Conservation (phyloP, 2,888 invertebrate species). For the Pseudoips prasinana region DNA sequence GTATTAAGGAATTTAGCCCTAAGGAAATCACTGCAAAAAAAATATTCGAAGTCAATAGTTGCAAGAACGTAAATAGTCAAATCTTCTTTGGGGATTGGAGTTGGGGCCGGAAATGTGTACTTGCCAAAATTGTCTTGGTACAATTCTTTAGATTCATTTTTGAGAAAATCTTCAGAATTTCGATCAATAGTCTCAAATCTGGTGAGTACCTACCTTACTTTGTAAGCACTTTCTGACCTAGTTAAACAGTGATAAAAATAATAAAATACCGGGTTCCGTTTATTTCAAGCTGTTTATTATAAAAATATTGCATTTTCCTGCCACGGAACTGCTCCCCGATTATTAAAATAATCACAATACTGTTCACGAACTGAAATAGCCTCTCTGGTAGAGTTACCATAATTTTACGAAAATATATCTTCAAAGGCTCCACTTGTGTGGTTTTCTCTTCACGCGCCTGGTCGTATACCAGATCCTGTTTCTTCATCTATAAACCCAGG, state of each 20-base stretch:
- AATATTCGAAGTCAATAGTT: slow-evolving; percentile 4
- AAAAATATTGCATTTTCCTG: slow-evolving; percentile 3
- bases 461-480: slow-evolving; percentile 4
- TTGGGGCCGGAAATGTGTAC: slow-evolving; percentile 1
- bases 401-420: slow-evolving; percentile 1
- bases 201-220: slow-evolving; percentile 1
- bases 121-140: slow-evolving; percentile 2
- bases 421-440: slow-evolving; percentile 1
- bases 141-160: slow-evolving; percentile 1
- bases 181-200: slow-evolving; percentile 1
- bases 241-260: background rate
- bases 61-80: slow-evolving; percentile 4
- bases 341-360: slow-evolving; percentile 9
- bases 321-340: slow-evolving; percentile 6
- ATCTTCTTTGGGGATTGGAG: slow-evolving; percentile 4
- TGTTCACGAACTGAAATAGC: slow-evolving; percentile 4
- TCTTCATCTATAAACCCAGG: slow-evolving; percentile 7
- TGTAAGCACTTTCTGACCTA: background rate
- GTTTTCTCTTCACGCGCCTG: slow-evolving; percentile 5
- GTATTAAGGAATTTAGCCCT: slow-evolving; percentile 3
- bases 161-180: slow-evolving; percentile 5
- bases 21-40: slow-evolving; percentile 5
- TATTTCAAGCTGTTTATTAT: background rate
- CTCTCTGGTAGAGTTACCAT: slow-evolving; percentile 1
- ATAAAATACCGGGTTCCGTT: background rate